A percentile compares a stretch with the other conserved stretches of the same genome.
These are phyloP conservation scores for Blastomussa wellsi DNA, from an alignment of 92 coral and sea anemone species.

Conservation along the genomic window DNA sequence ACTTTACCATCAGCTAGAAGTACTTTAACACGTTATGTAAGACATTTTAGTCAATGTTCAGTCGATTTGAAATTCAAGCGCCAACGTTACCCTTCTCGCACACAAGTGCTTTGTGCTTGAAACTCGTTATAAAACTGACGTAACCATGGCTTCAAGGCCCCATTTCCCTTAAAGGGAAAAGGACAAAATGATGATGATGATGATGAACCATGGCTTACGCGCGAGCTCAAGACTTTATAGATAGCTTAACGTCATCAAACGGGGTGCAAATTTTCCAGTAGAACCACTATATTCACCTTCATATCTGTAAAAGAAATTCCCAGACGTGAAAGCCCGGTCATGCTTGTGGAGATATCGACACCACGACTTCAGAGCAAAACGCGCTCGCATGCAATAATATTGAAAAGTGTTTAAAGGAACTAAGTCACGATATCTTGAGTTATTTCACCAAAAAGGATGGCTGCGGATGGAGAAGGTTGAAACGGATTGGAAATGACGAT, in stretches of 20 bases:
- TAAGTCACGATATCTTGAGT: no score
- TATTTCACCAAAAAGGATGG: no score
- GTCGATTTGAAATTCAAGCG: neutral
- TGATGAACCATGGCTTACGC: no score
- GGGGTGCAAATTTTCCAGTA: no score
- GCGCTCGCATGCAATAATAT: neutral
- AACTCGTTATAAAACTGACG: neutral
- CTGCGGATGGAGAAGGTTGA: no score
- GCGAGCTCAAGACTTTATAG: no score
- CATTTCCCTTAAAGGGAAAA: no score
- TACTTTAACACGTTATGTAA: neutral
- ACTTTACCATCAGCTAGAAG: neutral
- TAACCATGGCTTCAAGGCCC: neutral
- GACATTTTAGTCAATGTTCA: neutral
- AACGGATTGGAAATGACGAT: no score
- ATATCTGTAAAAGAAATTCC: neutral
- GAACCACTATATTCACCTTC: neutral
- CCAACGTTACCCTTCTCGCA: neutral
- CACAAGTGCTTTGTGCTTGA: neutral
- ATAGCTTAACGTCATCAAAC: no score
- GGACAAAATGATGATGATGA: no score
- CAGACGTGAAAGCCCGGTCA: neutral
- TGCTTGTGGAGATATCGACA: neutral
- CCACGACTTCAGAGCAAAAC: neutral
- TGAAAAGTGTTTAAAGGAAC: no score